These are phyloP conservation scores for Meles meles DNA, from an alignment of 2,113 vertebrate genomes.

Conservation along the genomic window DNA sequence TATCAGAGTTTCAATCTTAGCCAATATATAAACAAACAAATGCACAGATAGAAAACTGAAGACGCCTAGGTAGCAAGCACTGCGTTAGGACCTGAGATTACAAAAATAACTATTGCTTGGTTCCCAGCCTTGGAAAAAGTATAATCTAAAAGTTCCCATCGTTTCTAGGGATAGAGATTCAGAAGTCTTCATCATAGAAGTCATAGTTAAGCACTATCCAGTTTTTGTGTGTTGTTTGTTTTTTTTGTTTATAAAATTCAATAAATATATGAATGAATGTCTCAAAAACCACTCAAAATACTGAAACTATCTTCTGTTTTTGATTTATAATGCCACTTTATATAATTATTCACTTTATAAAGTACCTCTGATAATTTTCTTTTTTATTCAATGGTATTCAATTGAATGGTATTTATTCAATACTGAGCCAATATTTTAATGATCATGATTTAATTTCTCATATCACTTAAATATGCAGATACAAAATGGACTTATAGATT, in stretches of 20 bases:
- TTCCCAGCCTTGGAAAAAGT: background rate
- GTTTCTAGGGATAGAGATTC: background rate
- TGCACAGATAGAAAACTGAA: background rate
- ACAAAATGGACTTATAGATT: background rate
- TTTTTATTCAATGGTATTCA: background rate
- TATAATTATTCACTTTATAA: background rate
- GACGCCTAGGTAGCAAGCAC: background rate
- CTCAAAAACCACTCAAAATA: background rate
- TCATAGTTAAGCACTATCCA: background rate
- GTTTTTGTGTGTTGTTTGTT: background rate
- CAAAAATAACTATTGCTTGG: background rate
- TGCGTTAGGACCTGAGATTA: background rate
- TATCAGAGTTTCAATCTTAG: background rate
- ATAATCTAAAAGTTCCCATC: background rate
- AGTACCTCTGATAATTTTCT: background rate
- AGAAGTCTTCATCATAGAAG: background rate
- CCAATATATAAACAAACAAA: background rate
- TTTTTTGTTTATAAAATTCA: background rate
- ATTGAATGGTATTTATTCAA: no score
- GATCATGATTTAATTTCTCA: background rate
- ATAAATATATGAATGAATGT: background rate
- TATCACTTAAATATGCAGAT: fast-evolving
- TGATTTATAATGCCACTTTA: background rate
- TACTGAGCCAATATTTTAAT: background rate
- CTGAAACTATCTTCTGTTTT: background rate